These are phyloP conservation scores for Lanistes nyassanus DNA, from an alignment of 1,140 invertebrate species.

Conservation along the genomic window DNA sequence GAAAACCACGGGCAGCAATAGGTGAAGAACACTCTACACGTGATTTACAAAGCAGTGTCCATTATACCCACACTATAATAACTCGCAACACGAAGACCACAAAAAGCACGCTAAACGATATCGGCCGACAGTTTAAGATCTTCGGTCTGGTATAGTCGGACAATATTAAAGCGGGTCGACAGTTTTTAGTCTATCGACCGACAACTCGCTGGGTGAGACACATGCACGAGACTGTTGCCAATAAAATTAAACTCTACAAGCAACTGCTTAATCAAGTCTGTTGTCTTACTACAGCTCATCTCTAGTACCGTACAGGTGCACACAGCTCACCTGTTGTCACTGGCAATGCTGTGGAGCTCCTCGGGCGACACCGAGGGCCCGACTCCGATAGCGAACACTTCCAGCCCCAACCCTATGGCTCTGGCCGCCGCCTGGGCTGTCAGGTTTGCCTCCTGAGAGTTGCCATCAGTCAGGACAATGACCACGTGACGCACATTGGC, in stretches of 20 bases:
- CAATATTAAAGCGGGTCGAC: not conserved
- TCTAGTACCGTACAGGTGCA: not conserved
- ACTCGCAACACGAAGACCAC: too few species aligned
- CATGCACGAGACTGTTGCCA: not conserved
- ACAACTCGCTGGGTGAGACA: not conserved
- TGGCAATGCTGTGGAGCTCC: slow-evolving; percentile 40
- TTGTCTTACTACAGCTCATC: not conserved
- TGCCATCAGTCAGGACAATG: slow-evolving; percentile 41
- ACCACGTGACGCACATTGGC: slow-evolving; percentile 15
- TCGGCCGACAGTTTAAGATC: too few species aligned
- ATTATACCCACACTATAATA: too few species aligned
- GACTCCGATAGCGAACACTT: slow-evolving; percentile 44
- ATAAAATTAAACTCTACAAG: not conserved
- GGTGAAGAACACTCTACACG: too few species aligned
- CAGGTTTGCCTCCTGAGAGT: slow-evolving; percentile 28
- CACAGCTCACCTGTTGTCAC: slow-evolving; percentile 25
- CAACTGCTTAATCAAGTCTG: not conserved
- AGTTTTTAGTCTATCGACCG: too few species aligned
- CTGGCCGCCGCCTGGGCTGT: slow-evolving; percentile 24
- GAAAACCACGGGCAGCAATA: too few species aligned
- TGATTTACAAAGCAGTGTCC: too few species aligned
- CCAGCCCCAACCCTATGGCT: slow-evolving; percentile 17
- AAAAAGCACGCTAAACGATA: too few species aligned
- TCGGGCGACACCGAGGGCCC: slow-evolving; percentile 25
- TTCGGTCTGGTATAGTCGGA: too few species aligned